These are phyloP conservation scores for Anastatus disparis DNA, from an alignment of 1,140 invertebrate genomes.

Conservation along the genomic window DNA sequence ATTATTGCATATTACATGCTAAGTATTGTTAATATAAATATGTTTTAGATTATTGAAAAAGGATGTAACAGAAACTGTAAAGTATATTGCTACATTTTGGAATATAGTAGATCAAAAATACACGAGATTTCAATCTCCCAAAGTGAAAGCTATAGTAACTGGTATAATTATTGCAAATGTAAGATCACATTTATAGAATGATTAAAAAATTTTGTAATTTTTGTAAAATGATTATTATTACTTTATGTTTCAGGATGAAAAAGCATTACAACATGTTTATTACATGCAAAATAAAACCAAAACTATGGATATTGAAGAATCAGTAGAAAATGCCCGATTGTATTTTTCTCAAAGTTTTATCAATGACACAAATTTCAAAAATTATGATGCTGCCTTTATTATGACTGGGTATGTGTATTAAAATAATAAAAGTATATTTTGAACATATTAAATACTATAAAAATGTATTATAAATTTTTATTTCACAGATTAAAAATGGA, in stretches of 20 bases:
- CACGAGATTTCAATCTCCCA: not conserved
- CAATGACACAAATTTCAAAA: not conserved
- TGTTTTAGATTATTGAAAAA: not conserved
- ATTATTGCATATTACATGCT: no score
- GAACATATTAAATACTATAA: no score
- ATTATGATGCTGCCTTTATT: not conserved
- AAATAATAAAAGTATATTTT: not conserved
- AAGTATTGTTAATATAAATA: no score
- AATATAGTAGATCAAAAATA: constrained; percentile 1
- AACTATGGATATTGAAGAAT: not conserved
- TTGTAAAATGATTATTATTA: not conserved
- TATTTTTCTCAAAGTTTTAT: not conserved
- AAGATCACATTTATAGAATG: not conserved
- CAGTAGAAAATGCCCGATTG: not conserved
- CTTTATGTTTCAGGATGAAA: not conserved
- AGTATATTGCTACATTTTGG: not conserved
- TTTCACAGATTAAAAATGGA: not conserved
- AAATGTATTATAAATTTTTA: not conserved
- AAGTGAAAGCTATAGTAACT: not conserved
- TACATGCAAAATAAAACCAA: not conserved
- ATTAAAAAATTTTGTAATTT: not conserved
- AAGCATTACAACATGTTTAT: not conserved
- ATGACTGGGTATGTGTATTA: not conserved
- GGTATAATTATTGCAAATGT: not conserved
- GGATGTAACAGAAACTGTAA: not conserved